Base-by-base conservation (phyloP, 2,888 invertebrate species). In the Stomorhina lunata region DNA sequence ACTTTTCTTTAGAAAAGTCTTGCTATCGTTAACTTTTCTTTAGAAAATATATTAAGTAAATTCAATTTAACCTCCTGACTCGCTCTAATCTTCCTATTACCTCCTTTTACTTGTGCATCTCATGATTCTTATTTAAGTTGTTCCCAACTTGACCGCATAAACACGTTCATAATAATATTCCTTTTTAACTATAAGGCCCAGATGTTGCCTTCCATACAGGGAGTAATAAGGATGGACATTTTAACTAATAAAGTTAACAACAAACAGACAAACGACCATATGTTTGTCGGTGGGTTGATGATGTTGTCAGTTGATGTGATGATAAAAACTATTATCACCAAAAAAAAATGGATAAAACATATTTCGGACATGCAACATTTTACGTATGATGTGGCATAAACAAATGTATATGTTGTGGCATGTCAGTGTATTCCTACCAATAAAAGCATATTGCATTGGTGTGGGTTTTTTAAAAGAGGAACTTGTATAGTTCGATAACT, bases 171-270 rank as follows among this genome's bases (percentile, higher is more conserved):
- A 82, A 71, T 79, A 66, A 75, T 68, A 61, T 79, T 78, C 40
- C 37, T 43, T 34, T 55, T 75, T 25, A 45, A 69, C 29, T 66
- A 72, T 37, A 53, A 61, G 75, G 71, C 75, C 61, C 82, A 79
- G 71, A 75, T 82, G 79, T 77, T 77, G 55, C 69, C 61, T 27
- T 53, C 37, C n/a, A n/a, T n/a, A n/a, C n/a, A n/a, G n/a, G n/a
- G 3, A 40, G 40, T 40, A 20, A 27, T 45, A 17, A 6, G 22
- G 3, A 34, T 68, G 48, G 50, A 53, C 71, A 75, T 66, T 75
- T n/a, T 20, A 75, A 66, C 82, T 79, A 82, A 82, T 82, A 82
- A 82, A 82, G 79, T 72, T 79, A 66, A 50, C 50, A 72, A 75
- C n/a, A n/a, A n/a, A n/a, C n/a, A n/a, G n/a, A n/a, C n/a, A n/a